Base-by-base conservation (phyloP, 2,888 invertebrate species). In the Lochmaea capreae region DNA sequence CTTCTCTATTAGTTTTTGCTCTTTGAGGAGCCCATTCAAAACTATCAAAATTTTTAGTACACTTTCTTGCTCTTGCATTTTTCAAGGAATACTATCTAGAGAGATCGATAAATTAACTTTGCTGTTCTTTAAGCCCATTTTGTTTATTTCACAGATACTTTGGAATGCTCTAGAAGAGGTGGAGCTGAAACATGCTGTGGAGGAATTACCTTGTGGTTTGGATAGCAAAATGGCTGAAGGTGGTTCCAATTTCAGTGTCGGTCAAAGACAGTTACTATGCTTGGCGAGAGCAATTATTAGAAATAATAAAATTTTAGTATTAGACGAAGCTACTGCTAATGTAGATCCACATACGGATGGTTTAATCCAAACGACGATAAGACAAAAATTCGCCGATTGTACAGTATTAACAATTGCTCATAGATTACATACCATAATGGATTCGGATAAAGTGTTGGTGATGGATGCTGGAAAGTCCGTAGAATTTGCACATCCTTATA, bases 331-430 rank as follows among this genome's bases (percentile, higher is more conserved):
- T 65, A 95, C 95, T 0, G 94, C 95, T 59, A 94, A 94, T 84
- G 94, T 95, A 1, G 95, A 95, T 86, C 92, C 92, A 0, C 91
- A 92, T 73, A 95, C 95, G 42, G 95, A 95, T 82, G 90, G 90
- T 1, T 85, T 95, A 12, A 95, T 95, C 77, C 95, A 95, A 83
- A 89, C 88, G 33, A 94, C 94, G 0, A 95, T 95, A 73, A 88
- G 94, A 76, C 89, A 88, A 65, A 94, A 94, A 84, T 95, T 95
- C 83, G 89, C 89, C 0, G 88, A 91, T n/a, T 95, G 94, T 84
- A 95, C 95, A 0, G 95, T 95, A 52, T 89, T 96, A 46, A 95
- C 95, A 0, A 94, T 96, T 65, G 95, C 95, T 42, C 95, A 96
- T 86, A 90, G 95, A 61, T 89, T 96, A 8, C 92, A 95, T 82